Base-by-base conservation (phyloP, 30 jellyfish, hydroid and myxozoan genomes). In the Mastigias papua region DNA sequence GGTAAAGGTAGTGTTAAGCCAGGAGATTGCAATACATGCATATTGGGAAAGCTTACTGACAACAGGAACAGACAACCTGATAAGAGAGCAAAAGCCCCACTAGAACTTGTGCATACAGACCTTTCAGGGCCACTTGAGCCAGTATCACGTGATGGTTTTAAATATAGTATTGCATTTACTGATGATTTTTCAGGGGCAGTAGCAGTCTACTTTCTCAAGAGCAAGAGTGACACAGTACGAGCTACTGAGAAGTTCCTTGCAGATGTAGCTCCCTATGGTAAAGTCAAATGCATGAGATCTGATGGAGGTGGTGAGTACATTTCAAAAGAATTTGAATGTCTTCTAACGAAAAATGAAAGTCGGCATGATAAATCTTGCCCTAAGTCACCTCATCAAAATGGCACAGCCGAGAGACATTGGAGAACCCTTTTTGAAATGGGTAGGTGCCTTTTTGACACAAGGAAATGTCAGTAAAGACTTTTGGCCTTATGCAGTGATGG, bases 381-480 rank as follows among this genome's bases (percentile, higher is more conserved):
- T 5, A 37, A 90, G 37, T 85, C 97, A 48, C 97, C 97, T 4
- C 97, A 90, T 77, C 96, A 90, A 68, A 90, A 90, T 76, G 97
- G 97, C 49, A 90, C 97, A 7, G 97, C 97, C 11, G 97, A 90
- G 50, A 72, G 97, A 84, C 51, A 48, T 0, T 90, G 97, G 97
- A 46, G 97, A 34, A 57, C 97, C 23, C 50, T 90, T 37, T 90
- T 90, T 76, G 97, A 90, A 29, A 85, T 90, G 97, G 97, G 83
- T 31, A 84, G 97, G 63, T 79, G 92, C 32, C 54, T 84, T 34
- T n/a, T 13, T 90, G 57, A 54, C 63, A 4, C 90, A 90, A 76
- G 74, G 91, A 25, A 69, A 76, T 4, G 50, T 91, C 16, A 86
- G 91, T 17, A 86, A 76, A 78, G 65, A 60, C 8, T 32, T 91